Evolutionary conservation across 2,797 vertebrate species (phyloP), one percentile per base, ranked within the genome.

Genomic region (Aulostomus chinensis): DNA sequence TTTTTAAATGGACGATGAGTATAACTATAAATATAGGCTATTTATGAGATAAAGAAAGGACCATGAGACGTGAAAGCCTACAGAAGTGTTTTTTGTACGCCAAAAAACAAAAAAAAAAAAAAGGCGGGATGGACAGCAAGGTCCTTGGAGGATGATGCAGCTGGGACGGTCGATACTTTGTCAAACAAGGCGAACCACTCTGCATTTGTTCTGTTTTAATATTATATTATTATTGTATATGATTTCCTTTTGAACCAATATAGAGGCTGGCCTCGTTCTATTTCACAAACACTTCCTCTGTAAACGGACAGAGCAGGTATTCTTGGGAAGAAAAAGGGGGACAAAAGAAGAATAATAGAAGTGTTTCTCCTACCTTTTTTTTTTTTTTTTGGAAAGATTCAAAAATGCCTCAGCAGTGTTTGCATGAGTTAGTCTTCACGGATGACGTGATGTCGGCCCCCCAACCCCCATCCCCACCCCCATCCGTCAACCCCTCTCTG

Each of bases 231-330:
- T 90, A 89, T 76, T 83, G 55, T 91, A 21, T 88, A 83, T 66
- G 83, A 86, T 92, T 93, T 92, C 80, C 87, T 91, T 92, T 88
- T 73, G 79, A 81, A 86, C 81, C 91, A 55, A 74, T 89, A 91
- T 89, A 93, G 96, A 97, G 96, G 96, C 96, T 94, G 96, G 95
- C 94, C 96, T 97, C 96, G 92, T 89, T 94, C 89, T 93, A 89
- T 85, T 91, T 91, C 89, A 89, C 87, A 89, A 89, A 89, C 88
- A 90, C 86, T 86, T 84, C 87, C 89, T 90, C 88, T 89, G 84
- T 74, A 57, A 49, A 74, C 73, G 73, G 75, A 83, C 78, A 84
- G 75, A 89, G 86, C 88, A 89, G 90, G 92, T 86, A 85, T 91
- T 88, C 80, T 89, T 33, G 31, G n/a, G 92, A 81, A 87, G 82